These are phyloP conservation scores for Ariolimax columbianus DNA, from an alignment of 2,888 invertebrate genomes.

Conservation along the genomic window DNA sequence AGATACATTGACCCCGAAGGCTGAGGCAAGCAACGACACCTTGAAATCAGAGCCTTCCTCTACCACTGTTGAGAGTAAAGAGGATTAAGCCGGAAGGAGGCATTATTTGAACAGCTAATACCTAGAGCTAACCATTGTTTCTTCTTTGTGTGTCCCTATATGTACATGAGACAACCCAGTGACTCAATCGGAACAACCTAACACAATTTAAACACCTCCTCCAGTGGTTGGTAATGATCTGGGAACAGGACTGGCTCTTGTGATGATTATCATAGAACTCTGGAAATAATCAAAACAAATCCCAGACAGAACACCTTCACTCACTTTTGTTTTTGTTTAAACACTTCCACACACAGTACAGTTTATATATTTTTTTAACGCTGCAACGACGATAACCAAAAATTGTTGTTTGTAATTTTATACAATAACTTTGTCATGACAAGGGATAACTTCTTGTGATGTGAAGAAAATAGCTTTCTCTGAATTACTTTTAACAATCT, in stretches of 20 bases:
- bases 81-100: constrained; percentile 26
- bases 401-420: too few relatives aligned
- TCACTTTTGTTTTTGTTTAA: background rate
- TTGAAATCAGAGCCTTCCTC: constrained; percentile 49
- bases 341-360: background rate
- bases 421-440: background rate
- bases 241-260: constrained; percentile 49
- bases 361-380: background rate
- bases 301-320: constrained; percentile 6
- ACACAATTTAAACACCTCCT: constrained; percentile 29
- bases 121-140: constrained; percentile 18
- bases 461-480: background rate
- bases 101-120: constrained; percentile 6
- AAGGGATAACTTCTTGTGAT: background rate
- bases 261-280: constrained; percentile 35
- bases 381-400: background rate
- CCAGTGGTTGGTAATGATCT: constrained; percentile 44
- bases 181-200: constrained; percentile 44
- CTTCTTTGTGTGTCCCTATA: constrained; percentile 49
- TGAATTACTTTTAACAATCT: background rate
- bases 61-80: constrained; percentile 46
- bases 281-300: constrained; percentile 5
- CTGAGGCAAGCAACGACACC: constrained; percentile 50
- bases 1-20: constrained; percentile 44
- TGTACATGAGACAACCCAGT: constrained; percentile 48